Percentiles rank a stretch among this genome's conserved stretches.
These are phyloP conservation scores for Abramis brama DNA, from an alignment of 2,113 vertebrate species.

Conservation along the genomic window DNA sequence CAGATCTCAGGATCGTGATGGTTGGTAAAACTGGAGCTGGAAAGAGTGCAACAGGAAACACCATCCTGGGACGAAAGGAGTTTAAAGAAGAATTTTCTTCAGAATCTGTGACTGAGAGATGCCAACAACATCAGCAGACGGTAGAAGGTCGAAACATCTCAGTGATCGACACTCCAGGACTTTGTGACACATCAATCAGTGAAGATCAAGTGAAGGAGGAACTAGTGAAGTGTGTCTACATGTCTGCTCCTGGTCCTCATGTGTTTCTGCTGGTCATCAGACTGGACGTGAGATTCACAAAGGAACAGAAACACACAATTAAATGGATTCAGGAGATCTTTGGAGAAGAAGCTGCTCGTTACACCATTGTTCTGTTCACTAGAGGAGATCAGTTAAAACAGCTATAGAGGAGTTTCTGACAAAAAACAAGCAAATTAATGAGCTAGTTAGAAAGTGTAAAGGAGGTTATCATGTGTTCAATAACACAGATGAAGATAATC, in stretches of 20 bases:
- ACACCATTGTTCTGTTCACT: conserved; percentile 76
- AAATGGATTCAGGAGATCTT: conserved; percentile 77
- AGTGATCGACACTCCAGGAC: conserved; percentile 75
- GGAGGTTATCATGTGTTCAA: conserved; percentile 72
- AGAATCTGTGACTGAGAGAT: neutral
- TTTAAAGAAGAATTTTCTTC: neutral
- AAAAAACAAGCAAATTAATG: conserved; percentile 62
- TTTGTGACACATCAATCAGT: conserved; percentile 68
- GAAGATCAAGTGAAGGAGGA: conserved; percentile 61
- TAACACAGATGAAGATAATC: conserved; percentile 65
- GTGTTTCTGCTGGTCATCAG: conserved; percentile 73
- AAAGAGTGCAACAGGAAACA: conserved; percentile 45
- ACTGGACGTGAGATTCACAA: conserved; percentile 69
- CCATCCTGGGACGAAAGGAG: neutral
- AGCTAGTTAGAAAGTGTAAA: conserved; percentile 66
- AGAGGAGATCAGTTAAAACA: conserved; percentile 69
- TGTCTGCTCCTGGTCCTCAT: conserved; percentile 73
- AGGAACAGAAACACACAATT: conserved; percentile 69
- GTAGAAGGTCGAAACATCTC: conserved; percentile 47
- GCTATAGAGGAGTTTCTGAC: conserved; percentile 58
- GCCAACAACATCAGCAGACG: neutral
- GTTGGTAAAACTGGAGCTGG: conserved; percentile 29
- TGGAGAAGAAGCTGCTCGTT: conserved; percentile 69
- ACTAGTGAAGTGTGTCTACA: conserved; percentile 67
- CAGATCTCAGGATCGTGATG: conserved; percentile 29